phyloP scores from a whole-genome alignment of 2,113 vertebrate genomes.

The Girardinichthys multiradiatus region DNA sequence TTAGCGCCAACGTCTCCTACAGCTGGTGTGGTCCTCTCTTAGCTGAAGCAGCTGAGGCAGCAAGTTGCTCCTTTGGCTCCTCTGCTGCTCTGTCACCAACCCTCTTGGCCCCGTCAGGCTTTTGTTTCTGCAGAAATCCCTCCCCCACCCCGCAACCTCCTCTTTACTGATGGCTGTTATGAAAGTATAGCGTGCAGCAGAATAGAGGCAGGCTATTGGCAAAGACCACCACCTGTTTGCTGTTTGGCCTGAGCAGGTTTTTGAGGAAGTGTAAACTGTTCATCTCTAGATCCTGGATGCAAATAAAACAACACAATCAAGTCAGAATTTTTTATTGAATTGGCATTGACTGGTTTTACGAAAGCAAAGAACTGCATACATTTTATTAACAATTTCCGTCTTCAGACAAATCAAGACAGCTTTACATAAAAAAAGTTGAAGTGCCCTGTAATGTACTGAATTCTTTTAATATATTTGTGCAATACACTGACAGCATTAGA shows the following conservation, averaged over 20 bases:
- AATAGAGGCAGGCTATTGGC: conserved; percentile 41
- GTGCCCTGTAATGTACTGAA: conserved; percentile 33
- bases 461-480: conserved; percentile 38
- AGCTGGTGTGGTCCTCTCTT: conserved; percentile 27
- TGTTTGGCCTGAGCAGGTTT: neutral
- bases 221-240: conserved; percentile 28
- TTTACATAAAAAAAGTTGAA: conserved; percentile 36
- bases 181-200: conserved; percentile 47
- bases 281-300: neutral
- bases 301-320: neutral
- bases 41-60: conserved; percentile 16
- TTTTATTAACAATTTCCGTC: conserved; percentile 17
- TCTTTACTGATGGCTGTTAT: conserved; percentile 42
- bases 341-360: conserved; percentile 21
- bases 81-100: conserved; percentile 43
- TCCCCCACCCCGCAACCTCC: conserved; percentile 53
- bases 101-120: conserved; percentile 41
- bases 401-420: conserved; percentile 13
- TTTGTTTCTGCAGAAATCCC: conserved; percentile 63
- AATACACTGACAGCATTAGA: conserved; percentile 27
- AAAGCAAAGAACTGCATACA: conserved; percentile 19
- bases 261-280: conserved; percentile 10
- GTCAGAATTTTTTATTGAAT: conserved; percentile 61
- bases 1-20: conserved; percentile 26
- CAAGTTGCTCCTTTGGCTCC: conserved; percentile 15